Base-by-base conservation (phyloP, 1,140 invertebrate species). In the Spodoptera litura region DNA sequence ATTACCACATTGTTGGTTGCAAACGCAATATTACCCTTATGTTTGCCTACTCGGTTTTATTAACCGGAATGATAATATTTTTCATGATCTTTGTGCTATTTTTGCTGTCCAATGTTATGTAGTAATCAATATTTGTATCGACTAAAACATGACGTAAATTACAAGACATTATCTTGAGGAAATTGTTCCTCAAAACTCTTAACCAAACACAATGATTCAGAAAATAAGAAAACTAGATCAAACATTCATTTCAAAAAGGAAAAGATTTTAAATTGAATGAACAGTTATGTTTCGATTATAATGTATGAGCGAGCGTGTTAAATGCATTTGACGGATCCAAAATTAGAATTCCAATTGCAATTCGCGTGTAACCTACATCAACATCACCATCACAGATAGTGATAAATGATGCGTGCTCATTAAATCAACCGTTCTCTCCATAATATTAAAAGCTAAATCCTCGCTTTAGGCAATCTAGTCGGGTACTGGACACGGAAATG, bases 21-120 rank as follows among this genome's bases (percentile, higher is more conserved):
- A 77, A 68, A 75, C 59, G 73, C 73, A 62, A 75, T 75, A 75
- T 62, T 62, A 64, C 59, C 58, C 58, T 62, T 75, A 62, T 53
- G 73, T 75, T 62, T 75, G 53, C 49, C 49, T 74, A 35, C 35
- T 15, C 49, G n/a, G 49, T 75, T 62, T 75, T 53, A 75, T 62
- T 62, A 53, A 64, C 20, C 56, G 35, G 3, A 49, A 59, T 73
- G 13, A 55, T 44, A 44, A 44, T 68, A 27, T 52, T 56, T 53
- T 31, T 20, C 20, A 68, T 35, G 52, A 4, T 13, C 52, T 56
- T 12, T 38, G 3, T n/a, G 3, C n/a, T 25, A 49, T 38, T 64
- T 49, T 49, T 20, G 9, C 13, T 38, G n/a, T 38, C 15, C 35
- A n/a, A n/a, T 35, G n/a, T 8, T 44, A 10, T 2, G 1, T 8